Evolutionary conservation across 2,797 vertebrate genomes (phyloP).

Genomic region (Squalus acanthias): DNA sequence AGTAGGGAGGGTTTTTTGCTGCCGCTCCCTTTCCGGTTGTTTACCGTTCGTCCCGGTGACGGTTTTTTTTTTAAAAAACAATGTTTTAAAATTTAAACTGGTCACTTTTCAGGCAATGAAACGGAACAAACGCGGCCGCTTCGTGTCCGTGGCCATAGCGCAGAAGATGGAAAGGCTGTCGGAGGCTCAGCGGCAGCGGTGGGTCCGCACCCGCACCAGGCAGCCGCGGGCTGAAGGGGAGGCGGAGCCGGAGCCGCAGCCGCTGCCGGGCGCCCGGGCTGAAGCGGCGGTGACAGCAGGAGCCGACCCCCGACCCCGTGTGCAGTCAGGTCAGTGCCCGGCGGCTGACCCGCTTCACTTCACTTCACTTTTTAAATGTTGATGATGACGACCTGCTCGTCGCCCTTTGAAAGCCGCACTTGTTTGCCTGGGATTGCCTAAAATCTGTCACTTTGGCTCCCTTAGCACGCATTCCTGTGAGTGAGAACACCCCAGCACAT

Average conservation of each 20-base stretch:
- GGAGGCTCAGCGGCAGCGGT: conserved; percentile 55
- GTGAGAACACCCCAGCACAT: neutral
- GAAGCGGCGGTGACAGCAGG: too few species aligned
- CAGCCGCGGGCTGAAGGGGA: neutral
- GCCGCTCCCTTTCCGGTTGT: conserved; percentile 37
- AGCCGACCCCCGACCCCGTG: too few species aligned
- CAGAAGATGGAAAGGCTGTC: conserved; percentile 43
- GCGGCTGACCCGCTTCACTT: neutral
- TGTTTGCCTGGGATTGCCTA: neutral
- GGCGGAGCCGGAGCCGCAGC: neutral
- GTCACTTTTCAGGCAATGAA: conserved; percentile 57
- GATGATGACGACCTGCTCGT: neutral
- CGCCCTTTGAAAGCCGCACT: neutral
- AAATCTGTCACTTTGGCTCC: neutral
- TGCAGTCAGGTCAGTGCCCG: neutral
- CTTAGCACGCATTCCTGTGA: neutral
- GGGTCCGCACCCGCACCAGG: conserved; percentile 40
- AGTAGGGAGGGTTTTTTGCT: neutral
- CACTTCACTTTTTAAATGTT: neutral
- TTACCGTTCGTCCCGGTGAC: conserved; percentile 51
- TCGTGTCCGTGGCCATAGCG: conserved; percentile 45
- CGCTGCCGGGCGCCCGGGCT: neutral
- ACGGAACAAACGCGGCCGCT: conserved; percentile 59
- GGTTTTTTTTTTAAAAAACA: conserved; percentile 50
- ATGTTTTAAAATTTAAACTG: conserved; percentile 24